Evolutionary conservation across 2,888 invertebrate genomes (phyloP).

Genomic region (Chaetogeoica ovagalla): DNA sequence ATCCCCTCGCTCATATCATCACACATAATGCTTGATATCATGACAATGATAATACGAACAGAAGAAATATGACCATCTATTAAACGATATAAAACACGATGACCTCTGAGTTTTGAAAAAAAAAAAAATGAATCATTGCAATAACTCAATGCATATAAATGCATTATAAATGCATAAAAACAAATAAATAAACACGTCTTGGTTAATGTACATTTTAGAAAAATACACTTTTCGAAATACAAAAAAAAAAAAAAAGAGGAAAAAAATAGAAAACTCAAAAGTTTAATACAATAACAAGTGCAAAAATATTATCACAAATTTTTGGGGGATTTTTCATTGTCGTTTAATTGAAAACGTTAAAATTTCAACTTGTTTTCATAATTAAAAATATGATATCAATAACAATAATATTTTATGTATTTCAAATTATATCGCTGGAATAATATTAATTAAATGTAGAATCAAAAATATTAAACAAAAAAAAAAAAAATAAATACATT

Average conservation of each 20-base stretch:
- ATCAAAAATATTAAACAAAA: constrained; percentile 24
- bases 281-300: constrained; percentile 42
- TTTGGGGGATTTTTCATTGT: constrained; percentile 12
- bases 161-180: constrained; percentile 16
- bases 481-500: constrained; percentile 40
- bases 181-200: constrained; percentile 15
- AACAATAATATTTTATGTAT: constrained; percentile 35
- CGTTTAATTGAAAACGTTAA: constrained; percentile 2
- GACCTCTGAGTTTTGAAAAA: neutral
- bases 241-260: constrained; percentile 32
- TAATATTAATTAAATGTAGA: constrained; percentile 24
- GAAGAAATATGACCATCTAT: constrained; percentile 31
- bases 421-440: constrained; percentile 18
- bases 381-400: constrained; percentile 35
- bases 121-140: constrained; percentile 10
- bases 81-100: too few species aligned
- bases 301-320: constrained; percentile 51
- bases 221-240: constrained; percentile 18
- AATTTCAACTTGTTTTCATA: constrained; percentile 21
- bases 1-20: neutral
- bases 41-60: neutral
- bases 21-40: neutral
- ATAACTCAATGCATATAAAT: neutral
- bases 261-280: constrained; percentile 44
- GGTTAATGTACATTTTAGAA: constrained; percentile 31